Evolutionary conservation across 2,113 vertebrate species (phyloP).

Genomic region (Monarcha castaneiventris): DNA sequence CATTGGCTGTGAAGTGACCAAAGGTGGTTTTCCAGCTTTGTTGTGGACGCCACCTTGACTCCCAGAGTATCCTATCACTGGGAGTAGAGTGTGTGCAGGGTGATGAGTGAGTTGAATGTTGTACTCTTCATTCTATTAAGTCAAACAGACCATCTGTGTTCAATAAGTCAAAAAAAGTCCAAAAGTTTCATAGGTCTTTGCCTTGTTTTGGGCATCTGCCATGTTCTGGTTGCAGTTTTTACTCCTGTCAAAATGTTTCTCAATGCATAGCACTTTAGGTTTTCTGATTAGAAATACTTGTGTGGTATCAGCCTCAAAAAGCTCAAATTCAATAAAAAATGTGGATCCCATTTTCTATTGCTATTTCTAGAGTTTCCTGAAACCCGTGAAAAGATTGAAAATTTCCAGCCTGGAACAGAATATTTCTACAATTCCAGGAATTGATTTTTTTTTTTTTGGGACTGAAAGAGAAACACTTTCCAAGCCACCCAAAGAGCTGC

Average conservation of each 20-base stretch:
- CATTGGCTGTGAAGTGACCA: not conserved
- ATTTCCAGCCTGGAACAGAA: not conserved
- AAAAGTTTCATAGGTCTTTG: not conserved
- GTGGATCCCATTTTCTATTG: not conserved
- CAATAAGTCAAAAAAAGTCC: not conserved
- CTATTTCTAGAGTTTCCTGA: not conserved
- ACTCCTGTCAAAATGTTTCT: not conserved
- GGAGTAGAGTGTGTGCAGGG: not conserved
- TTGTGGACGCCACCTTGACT: not conserved
- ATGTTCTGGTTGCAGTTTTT: not conserved
- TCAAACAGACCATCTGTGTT: not conserved
- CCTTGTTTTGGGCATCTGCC: not conserved
- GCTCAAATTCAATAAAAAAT: not conserved
- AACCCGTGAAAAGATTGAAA: not conserved
- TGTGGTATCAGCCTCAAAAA: not conserved
- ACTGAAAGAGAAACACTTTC: not conserved
- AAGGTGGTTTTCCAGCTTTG: not conserved
- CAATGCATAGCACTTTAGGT: not conserved
- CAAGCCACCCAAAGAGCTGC: not conserved
- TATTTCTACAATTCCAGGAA: not conserved
- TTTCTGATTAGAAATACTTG: not conserved
- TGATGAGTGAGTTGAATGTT: not conserved
- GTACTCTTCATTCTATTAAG: not conserved
- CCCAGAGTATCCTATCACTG: not conserved
- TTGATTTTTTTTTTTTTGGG: not conserved